Percentiles rank a stretch among this genome's conserved stretches.
phyloP scores from a whole-genome alignment of 1,140 invertebrate species.

The Teleogryllus occipitalis region DNA sequence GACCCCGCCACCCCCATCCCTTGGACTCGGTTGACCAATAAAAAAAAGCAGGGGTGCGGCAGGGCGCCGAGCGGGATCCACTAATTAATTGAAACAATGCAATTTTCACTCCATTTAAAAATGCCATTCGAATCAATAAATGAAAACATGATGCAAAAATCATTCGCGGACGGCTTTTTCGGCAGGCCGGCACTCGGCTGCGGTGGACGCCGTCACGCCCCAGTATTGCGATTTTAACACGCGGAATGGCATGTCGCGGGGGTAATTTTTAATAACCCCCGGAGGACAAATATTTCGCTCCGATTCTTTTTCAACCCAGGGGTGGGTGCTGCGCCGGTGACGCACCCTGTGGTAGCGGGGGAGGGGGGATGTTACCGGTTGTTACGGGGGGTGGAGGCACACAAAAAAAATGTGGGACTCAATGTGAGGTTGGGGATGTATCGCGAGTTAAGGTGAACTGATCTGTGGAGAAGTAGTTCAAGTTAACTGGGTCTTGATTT shows the following conservation, averaged over 20 bases:
- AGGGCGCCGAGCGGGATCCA: conserved; percentile 12
- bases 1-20: neutral
- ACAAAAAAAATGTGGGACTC: too few species aligned
- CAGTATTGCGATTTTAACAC: conserved; percentile 22
- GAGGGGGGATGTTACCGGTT: neutral
- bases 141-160: conserved; percentile 22
- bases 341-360: neutral
- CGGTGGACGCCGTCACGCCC: neutral
- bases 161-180: conserved; percentile 9
- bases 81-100: conserved; percentile 24
- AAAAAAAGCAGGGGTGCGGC: conserved; percentile 15
- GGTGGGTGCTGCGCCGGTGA: neutral
- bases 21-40: conserved; percentile 19
- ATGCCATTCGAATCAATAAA: conserved; percentile 19
- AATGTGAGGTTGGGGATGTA: too few species aligned
- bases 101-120: conserved; percentile 20
- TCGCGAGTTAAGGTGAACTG: too few species aligned
- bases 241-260: conserved; percentile 17
- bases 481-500: too few species aligned
- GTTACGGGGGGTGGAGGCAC: neutral
- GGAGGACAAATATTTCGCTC: conserved; percentile 14
- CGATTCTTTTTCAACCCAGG: conserved; percentile 7
- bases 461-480: too few species aligned
- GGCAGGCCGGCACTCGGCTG: neutral
- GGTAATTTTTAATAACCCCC: conserved; percentile 23